phyloP scores from a whole-genome alignment of 1,140 invertebrate genomes.

The Euwallacea fornicatus region DNA sequence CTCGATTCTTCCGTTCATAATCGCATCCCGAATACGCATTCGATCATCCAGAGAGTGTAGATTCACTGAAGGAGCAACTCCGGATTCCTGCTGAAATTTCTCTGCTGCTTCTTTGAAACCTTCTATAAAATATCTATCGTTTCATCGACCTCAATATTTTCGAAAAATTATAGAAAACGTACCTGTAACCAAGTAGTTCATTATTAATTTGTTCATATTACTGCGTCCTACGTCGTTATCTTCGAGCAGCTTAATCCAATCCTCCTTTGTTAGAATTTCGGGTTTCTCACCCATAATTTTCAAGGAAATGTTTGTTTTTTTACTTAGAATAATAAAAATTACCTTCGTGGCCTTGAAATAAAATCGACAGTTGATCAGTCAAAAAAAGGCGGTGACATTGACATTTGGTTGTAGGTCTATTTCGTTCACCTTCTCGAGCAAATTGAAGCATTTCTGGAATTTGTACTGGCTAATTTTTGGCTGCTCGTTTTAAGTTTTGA shows the following conservation, averaged over 20 bases:
- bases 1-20: conserved; percentile 90
- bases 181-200: conserved; percentile 98
- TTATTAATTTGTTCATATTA: conserved; percentile 96
- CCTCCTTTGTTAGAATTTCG: conserved; percentile 56
- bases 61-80: conserved; percentile 82
- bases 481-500: too few relatives aligned
- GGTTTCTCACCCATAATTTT: conserved; percentile 54
- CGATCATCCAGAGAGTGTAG: conserved; percentile 88
- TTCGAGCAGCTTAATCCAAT: conserved; percentile 74
- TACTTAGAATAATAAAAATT: background rate
- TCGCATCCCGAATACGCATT: conserved; percentile 92
- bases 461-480: too few relatives aligned
- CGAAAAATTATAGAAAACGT: conserved; percentile 42
- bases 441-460: too few relatives aligned
- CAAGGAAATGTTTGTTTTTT: conserved; percentile 8
- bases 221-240: conserved; percentile 81
- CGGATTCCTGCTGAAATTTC: conserved; percentile 94
- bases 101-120: conserved; percentile 98
- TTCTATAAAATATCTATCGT: conserved; percentile 62
- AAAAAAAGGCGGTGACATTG: too few relatives aligned
- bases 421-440: too few relatives aligned
- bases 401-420: too few relatives aligned
- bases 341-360: too few relatives aligned
- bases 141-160: background rate
- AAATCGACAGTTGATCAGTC: too few relatives aligned